Evolutionary conservation across 2,113 vertebrate genomes (phyloP), one percentile per base, ranked within the genome.

Genomic region (Sinocyclocheilus anophthalmus): DNA sequence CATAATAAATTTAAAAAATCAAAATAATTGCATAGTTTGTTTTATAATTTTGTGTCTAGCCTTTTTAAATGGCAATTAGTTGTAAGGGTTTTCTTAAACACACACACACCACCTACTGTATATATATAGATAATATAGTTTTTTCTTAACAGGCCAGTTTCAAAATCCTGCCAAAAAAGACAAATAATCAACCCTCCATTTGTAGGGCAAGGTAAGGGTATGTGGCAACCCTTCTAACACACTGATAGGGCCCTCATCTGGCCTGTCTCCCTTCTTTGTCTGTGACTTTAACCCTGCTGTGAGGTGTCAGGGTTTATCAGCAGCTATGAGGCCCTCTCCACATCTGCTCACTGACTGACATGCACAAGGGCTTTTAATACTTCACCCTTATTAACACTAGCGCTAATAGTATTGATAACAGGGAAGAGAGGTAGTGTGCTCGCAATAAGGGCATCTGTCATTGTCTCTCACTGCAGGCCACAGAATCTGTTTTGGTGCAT

Each of bases 361-460:
- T 53, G 65, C 84, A 84, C 77, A 87, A 79, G 79, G 65, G 87
- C 78, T 87, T 92, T 84, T 92, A 90, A 92, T 61, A 88, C 70
- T 50, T 63, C 79, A 10, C 84, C 18, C 8, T 82, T 86, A 89
- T 93, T 89, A 90, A 90, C 92, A 90, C 87, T 5, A 50, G 87
- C 86, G 87, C 90, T 92, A 91, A 92, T 89, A 72, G 87, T 91
- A 94, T 93, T 86, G 92, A 94, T 93, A 91, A 93, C 45, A 18
- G 70, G 8, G 73, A 39, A 45, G 84, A 81, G 78, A 85, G 73
- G 90, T 90, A 88, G 83, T 78, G 67, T 82, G 82, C 82, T 89
- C 45, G 95, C 95, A 96, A 97, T 96, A 95, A 97, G 96, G 97
- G 96, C 96, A 98, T 98, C 97, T 96, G 97, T 98, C 97, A 98